Conservation (phyloP, 35 echinoderm and acorn worm genomes). For the Strongylocentrotus purpuratus region DNA sequence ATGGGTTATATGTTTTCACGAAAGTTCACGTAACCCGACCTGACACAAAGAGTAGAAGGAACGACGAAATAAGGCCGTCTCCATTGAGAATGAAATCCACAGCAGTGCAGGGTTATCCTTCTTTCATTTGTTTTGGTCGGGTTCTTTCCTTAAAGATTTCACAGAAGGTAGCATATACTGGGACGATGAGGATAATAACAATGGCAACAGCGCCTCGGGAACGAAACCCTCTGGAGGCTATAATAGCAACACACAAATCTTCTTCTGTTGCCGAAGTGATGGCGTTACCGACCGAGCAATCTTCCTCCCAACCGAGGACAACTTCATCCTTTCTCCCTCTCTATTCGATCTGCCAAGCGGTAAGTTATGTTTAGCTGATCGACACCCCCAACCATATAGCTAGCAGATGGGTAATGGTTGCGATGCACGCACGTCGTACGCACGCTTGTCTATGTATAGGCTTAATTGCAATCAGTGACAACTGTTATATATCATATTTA, state of each 20-base stretch:
- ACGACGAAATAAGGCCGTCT: no score
- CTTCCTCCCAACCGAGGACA: background rate
- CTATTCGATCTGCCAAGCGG: background rate
- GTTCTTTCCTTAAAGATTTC: background rate
- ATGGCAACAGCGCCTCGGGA: background rate
- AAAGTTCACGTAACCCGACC: no score
- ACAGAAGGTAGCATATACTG: background rate
- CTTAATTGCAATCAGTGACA: background rate
- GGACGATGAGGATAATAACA: constrained; percentile 1
- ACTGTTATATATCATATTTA: background rate
- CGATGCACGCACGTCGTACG: no score
- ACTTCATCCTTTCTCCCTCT: background rate
- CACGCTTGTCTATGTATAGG: no score
- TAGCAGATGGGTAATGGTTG: background rate
- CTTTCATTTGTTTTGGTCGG: no score
- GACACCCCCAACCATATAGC: background rate
- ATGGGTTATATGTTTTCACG: no score
- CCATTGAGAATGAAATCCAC: no score
- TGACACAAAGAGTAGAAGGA: no score
- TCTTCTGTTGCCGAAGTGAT: constrained; percentile 3
- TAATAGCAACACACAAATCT: background rate
- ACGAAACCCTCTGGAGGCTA: background rate
- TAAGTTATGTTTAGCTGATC: background rate
- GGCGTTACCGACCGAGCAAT: background rate
- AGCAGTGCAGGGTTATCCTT: no score